These are phyloP conservation scores for Drosophila affinis DNA, from an alignment of 2,888 invertebrate genomes.

Conservation along the genomic window DNA sequence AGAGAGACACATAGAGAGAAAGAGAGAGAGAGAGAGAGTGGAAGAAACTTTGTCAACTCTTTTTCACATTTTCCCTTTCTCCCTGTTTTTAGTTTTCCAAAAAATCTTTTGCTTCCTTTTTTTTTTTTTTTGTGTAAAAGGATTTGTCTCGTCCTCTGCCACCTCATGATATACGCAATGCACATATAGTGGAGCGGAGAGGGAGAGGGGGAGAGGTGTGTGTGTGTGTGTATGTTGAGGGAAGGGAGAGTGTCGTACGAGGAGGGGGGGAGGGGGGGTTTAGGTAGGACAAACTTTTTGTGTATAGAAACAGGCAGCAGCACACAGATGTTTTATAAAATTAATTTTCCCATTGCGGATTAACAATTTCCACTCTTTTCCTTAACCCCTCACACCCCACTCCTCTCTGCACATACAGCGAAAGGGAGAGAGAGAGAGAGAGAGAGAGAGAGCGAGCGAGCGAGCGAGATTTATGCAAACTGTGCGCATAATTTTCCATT, in stretches of 20 bases:
- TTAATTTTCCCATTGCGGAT: slow-evolving; percentile 82
- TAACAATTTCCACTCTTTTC: slow-evolving; percentile 73
- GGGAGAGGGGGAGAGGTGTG: slow-evolving; percentile 11
- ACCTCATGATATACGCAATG: slow-evolving; percentile 20
- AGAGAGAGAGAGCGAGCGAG: not conserved
- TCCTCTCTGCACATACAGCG: too few species aligned
- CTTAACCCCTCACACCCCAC: not conserved
- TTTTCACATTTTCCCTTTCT: slow-evolving; percentile 63
- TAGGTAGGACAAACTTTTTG: slow-evolving; percentile 32
- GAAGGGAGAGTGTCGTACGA: slow-evolving; percentile 29
- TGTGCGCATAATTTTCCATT: slow-evolving; percentile 21
- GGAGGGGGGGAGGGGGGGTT: slow-evolving; percentile 21
- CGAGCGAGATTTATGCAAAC: slow-evolving; percentile 18
- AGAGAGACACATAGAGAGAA: not conserved
- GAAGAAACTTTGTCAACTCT: slow-evolving; percentile 58
- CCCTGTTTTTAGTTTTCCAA: slow-evolving; percentile 15
- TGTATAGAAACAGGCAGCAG: slow-evolving; percentile 2
- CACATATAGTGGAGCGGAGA: slow-evolving; percentile 34
- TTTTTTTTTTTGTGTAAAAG: slow-evolving; percentile 58
- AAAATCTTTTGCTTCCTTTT: slow-evolving; percentile 10
- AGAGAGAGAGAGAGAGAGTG: slow-evolving; percentile 8
- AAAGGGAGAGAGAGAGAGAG: too few species aligned
- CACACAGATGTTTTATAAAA: slow-evolving; percentile 80
- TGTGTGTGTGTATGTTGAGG: not conserved
- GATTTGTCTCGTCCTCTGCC: slow-evolving; percentile 77